Base-by-base conservation (phyloP, 2,888 invertebrate species). In the Ceriagrion tenellum region DNA sequence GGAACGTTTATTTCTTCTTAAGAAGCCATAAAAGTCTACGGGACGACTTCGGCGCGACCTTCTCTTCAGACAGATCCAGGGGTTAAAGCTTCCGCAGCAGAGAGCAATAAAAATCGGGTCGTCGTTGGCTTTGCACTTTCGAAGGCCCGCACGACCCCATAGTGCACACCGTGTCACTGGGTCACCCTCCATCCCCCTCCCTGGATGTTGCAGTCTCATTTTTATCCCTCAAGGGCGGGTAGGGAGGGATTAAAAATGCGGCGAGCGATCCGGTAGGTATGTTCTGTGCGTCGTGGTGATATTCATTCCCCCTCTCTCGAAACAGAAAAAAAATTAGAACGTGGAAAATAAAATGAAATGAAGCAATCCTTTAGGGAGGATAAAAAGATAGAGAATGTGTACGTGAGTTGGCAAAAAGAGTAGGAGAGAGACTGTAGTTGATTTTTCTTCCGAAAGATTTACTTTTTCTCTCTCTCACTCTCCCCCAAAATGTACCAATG, bases 81-180 rank as follows among this genome's bases (percentile, higher is more conserved):
- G 69, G 69, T 59, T 59, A 59, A 59, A 59, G 59, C 13, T 69
- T 26, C 69, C 69, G n/a, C 69, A 20, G 69, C 81, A 6, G 59
- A 59, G 59, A 35, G 13, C 81, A 35, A 81, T 81, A 81, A 81
- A 81, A 16, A 23, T 0, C 30, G 16, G 35, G 10, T 18, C 26
- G 26, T 69, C 69, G 69, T 23, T 8, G 69, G 26, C 16, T 26
- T 59, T 81, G 35, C 81, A 35, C 81, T 81, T 81, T 81, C 26
- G 81, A 35, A 26, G 81, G 12, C 35, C 30, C 35, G 35, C 81
- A 18, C 35, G 81, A 81, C 81, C 81, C 81, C 35, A 35, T 81
- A 81, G n/a, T 81, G 81, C 81, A 81, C 30, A 35, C 16, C 35
- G 81, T 35, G 81, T 81, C 81, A 81, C 35, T 81, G 81, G 81